Conservation (phyloP, 2,797 vertebrate species). For the Anabacerthia variegaticeps region DNA sequence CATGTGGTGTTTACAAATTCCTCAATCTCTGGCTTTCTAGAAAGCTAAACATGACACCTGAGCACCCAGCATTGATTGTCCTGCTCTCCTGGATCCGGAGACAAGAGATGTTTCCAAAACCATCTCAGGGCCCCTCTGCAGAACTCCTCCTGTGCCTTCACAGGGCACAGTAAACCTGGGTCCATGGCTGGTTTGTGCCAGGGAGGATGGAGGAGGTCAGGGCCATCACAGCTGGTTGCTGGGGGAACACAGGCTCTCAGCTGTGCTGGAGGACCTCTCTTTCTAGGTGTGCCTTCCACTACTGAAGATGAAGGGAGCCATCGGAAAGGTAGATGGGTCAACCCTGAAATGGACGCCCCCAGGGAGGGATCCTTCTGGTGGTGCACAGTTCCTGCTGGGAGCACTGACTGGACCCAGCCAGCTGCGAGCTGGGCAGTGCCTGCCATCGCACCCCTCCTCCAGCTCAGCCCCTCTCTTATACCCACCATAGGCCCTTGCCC, state of each 20-base stretch:
- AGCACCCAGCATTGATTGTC: not conserved
- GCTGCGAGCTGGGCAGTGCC: not conserved
- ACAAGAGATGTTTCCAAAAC: not conserved
- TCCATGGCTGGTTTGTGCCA: accelerated
- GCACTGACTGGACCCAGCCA: not conserved
- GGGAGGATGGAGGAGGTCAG: not conserved
- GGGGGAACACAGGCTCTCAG: not conserved
- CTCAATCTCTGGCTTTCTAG: not conserved
- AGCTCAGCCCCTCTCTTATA: not conserved
- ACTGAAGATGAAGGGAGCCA: not conserved
- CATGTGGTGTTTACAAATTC: not conserved
- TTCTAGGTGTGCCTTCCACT: not conserved
- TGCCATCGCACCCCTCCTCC: accelerated
- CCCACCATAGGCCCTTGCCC: not conserved
- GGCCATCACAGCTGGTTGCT: not conserved
- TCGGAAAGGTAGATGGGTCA: not conserved
- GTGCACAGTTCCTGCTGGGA: not conserved
- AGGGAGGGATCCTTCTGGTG: not conserved
- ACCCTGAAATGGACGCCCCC: not conserved
- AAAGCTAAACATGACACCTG: not conserved
- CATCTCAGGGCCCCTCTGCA: not conserved
- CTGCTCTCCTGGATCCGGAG: not conserved
- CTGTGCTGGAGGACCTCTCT: accelerated
- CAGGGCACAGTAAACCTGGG: not conserved
- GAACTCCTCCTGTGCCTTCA: not conserved